phyloP scores from a whole-genome alignment of 2,113 vertebrate species.

The Trachemys scripta region DNA sequence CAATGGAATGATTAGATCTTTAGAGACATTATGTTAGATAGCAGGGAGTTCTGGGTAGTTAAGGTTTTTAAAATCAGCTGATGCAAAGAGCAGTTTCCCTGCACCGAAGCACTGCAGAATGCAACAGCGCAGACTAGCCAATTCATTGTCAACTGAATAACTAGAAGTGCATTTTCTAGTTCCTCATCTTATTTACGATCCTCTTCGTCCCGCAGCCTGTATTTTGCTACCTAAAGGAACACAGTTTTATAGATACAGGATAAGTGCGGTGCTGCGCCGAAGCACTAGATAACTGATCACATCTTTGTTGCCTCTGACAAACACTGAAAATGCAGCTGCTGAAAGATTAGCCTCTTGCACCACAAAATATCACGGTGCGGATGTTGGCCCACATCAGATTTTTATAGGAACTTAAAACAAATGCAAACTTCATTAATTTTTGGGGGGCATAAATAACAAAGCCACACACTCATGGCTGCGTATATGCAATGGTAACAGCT shows the following conservation, averaged over 20 bases:
- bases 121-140: rapidly evolving
- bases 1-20: background rate
- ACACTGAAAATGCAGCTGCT: rapidly evolving
- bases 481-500: background rate
- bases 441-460: background rate
- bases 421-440: background rate
- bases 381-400: rapidly evolving
- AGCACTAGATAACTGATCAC: rapidly evolving
- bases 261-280: background rate
- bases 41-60: background rate
- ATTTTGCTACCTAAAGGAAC: background rate
- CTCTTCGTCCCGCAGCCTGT: background rate
- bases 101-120: background rate
- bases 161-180: rapidly evolving
- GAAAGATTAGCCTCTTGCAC: background rate
- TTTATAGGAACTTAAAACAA: background rate
- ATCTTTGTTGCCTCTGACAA: rapidly evolving
- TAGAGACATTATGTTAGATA: rapidly evolving
- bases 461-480: rapidly evolving
- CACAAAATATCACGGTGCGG: rapidly evolving
- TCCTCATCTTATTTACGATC: rapidly evolving
- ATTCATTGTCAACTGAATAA: background rate
- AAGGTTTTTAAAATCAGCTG: background rate
- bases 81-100: background rate
- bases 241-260: rapidly evolving